phyloP scores from a whole-genome alignment of 2,888 invertebrate species.

The Drosophila nigricruria region DNA sequence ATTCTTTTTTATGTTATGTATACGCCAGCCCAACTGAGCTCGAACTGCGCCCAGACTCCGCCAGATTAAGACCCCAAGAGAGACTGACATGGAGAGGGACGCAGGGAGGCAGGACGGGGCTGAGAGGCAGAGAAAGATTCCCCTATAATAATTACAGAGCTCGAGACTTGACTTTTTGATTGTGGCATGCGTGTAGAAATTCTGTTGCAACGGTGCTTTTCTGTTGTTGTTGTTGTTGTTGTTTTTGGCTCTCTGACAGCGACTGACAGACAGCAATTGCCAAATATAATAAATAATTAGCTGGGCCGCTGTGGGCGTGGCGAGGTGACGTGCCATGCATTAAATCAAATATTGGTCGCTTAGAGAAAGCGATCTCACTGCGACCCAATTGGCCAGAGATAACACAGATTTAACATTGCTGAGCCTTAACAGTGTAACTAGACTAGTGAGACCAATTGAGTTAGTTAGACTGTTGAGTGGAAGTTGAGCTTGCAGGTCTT shows the following conservation, averaged over 20 bases:
- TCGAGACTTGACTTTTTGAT: constrained; percentile 27
- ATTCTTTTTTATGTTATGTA: background rate
- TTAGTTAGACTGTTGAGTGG: background rate
- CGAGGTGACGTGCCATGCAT: constrained; percentile 77
- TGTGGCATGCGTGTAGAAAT: constrained; percentile 80
- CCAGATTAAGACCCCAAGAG: constrained; percentile 72
- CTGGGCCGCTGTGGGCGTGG: constrained; percentile 70
- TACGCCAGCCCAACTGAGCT: constrained; percentile 73
- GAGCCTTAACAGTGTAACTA: background rate
- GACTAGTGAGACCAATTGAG: background rate
- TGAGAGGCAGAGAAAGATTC: constrained; percentile 22
- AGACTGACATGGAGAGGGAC: background rate
- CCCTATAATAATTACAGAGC: constrained; percentile 69
- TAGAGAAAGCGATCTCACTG: constrained; percentile 67
- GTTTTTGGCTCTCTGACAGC: constrained; percentile 60
- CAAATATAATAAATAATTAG: constrained; percentile 84
- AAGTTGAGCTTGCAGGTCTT: background rate
- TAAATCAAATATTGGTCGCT: constrained; percentile 80
- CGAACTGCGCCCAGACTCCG: constrained; percentile 46
- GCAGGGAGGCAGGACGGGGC: background rate
- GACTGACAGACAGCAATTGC: constrained; percentile 83
- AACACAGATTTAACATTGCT: constrained; percentile 17
- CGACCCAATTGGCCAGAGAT: constrained; percentile 64
- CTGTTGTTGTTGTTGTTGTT: constrained; percentile 16
- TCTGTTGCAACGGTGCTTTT: constrained; percentile 73